Base-by-base conservation (phyloP, 1,140 invertebrate species). In the Cydia strobilella region DNA sequence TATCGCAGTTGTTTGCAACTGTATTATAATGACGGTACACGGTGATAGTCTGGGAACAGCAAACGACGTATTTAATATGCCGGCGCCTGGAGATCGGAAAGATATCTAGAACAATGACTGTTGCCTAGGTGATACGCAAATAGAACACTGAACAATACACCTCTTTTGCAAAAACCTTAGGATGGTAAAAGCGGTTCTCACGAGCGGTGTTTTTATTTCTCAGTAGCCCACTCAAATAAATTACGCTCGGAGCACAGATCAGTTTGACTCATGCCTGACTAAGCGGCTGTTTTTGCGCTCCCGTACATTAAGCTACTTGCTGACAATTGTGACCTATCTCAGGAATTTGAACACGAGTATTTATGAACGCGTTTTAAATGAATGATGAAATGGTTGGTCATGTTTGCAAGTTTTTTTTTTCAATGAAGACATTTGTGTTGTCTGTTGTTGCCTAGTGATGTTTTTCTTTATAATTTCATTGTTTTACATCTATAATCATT, bases 31-130 rank as follows among this genome's bases (percentile, higher is more conserved):
- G 89, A 87, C 82, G 80, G 82, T 78, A 74, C 84, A 90, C 84
- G 84, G 84, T 86, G 89, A 89, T 83, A 86, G 83, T 86, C 88
- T 91, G 91, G 83, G 89, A 92, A 92, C 82, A 80, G 82, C 82
- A 84, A 84, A 84, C 86, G 83, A 82, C 76, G 82, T 84, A 79
- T 87, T 86, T 85, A 86, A 75, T 76, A 81, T 80, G 83, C 85
- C 83, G 80, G 83, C 78, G 82, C 79, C 78, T 89, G 89, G 80
- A 80, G 77, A 86, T 77, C 80, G 73, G 75, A 73, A 69, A 81
- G 90, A 92, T 92, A 92, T 84, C 82, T 84, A 72, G 88, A 88
- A 92, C 90, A 91, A 91, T 88, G 87, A 85, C 78, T 79, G 82
- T 82, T 78, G 77, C 79, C 23, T 69, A 69, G n/a, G 27, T 86